phyloP scores from a whole-genome alignment of 2,113 vertebrate genomes.

The Microtus oregoni region DNA sequence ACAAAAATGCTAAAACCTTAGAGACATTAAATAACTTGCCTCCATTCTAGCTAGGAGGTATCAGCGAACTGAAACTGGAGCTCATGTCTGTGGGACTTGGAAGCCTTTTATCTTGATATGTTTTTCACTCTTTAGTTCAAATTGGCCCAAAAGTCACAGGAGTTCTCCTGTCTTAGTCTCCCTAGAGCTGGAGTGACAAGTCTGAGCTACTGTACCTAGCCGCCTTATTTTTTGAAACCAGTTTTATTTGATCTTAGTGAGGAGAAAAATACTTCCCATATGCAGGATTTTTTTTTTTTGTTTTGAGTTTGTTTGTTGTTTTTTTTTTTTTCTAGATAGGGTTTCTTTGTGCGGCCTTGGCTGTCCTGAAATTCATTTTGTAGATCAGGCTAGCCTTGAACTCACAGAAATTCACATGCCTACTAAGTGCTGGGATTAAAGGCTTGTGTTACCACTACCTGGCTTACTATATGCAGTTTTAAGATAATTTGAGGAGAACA shows the following conservation, averaged over 20 bases:
- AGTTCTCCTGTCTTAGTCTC: not conserved
- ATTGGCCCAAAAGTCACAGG: not conserved
- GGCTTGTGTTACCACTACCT: no score
- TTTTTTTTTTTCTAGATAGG: not conserved
- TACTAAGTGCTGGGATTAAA: not conserved
- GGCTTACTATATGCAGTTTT: not conserved
- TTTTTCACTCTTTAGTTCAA: not conserved
- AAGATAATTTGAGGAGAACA: conserved; percentile 14
- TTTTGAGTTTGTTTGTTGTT: no score
- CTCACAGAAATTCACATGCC: not conserved
- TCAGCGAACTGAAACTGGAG: not conserved
- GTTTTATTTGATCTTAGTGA: conserved; percentile 33
- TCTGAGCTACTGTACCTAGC: not conserved
- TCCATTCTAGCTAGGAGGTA: not conserved
- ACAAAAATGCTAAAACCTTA: not conserved
- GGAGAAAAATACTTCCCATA: not conserved
- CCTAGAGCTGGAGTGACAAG: not conserved
- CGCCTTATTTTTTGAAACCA: not conserved
- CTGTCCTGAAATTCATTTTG: not conserved
- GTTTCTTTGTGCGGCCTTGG: not conserved
- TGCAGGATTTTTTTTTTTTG: not conserved
- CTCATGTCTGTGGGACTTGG: not conserved
- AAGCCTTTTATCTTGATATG: not conserved
- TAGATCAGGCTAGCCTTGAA: not conserved
- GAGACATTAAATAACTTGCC: conserved; percentile 28